phyloP scores from a whole-genome alignment of 2,113 vertebrate species.

The Boulengeromyrus knoepffleri region DNA sequence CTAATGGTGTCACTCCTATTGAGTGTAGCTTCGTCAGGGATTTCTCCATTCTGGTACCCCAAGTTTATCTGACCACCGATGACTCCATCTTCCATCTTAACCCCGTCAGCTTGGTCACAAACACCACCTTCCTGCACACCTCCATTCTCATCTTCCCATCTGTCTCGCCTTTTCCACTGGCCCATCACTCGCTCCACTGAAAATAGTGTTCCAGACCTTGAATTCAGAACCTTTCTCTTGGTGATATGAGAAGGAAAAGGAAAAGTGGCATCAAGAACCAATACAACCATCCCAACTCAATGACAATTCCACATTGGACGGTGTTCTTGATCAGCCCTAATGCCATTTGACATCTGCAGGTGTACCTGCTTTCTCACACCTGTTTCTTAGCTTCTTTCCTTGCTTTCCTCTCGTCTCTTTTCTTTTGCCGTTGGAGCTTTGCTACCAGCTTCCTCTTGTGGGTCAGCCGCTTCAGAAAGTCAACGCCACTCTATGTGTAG shows the following conservation, averaged over 20 bases:
- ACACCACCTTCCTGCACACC: background rate
- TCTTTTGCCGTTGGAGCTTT: slow-evolving; percentile 69
- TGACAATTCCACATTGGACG: background rate
- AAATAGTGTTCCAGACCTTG: background rate
- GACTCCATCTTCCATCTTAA: background rate
- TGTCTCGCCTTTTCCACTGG: background rate
- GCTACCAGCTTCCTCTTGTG: slow-evolving; percentile 78
- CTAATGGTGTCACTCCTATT: slow-evolving; percentile 26
- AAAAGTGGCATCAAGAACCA: background rate
- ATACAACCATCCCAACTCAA: background rate
- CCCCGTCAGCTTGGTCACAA: background rate
- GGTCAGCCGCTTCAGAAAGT: slow-evolving; percentile 74
- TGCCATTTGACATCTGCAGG: background rate
- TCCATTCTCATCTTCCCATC: background rate
- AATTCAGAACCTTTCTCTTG: slow-evolving; percentile 4
- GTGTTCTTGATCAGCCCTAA: background rate
- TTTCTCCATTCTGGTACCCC: slow-evolving; percentile 59
- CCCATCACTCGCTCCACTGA: background rate
- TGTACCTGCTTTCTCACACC: slow-evolving; percentile 32
- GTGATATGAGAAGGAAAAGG: background rate
- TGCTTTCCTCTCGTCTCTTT: slow-evolving; percentile 61
- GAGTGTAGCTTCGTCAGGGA: slow-evolving; percentile 57
- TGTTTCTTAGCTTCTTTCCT: slow-evolving; percentile 60
- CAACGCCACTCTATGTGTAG: slow-evolving; percentile 67
- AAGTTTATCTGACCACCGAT: slow-evolving; percentile 34